Conservation (phyloP, 1,140 invertebrate species). For the Brachionus angularis region DNA sequence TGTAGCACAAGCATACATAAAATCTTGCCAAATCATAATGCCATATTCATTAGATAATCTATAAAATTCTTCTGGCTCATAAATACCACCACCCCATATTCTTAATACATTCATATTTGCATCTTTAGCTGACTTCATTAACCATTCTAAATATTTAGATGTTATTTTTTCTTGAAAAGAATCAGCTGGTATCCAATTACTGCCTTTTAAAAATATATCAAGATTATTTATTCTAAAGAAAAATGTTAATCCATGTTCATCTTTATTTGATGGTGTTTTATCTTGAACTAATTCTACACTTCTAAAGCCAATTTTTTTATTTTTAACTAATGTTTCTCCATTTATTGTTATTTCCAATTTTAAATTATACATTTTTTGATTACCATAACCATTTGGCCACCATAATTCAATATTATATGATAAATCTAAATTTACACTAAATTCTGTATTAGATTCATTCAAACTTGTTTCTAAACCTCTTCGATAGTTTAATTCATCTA, state of each 20-base stretch:
- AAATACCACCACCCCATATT: slow-evolving; percentile 85
- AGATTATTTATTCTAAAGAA: slow-evolving; percentile 81
- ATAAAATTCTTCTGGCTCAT: slow-evolving; percentile 73
- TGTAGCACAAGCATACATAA: slow-evolving; percentile 95
- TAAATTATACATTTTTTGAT: slow-evolving; percentile 72
- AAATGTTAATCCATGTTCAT: slow-evolving; percentile 64
- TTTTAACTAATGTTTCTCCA: slow-evolving; percentile 50
- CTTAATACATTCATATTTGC: slow-evolving; percentile 87
- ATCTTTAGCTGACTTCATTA: slow-evolving; percentile 70
- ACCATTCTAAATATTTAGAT: slow-evolving; percentile 52
- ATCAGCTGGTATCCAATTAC: slow-evolving; percentile 88
- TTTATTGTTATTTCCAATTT: slow-evolving; percentile 58
- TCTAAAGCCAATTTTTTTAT: slow-evolving; percentile 73
- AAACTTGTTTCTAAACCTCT: not conserved
- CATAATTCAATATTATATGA: slow-evolving; percentile 61
- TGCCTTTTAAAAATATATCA: slow-evolving; percentile 87
- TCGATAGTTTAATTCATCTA: slow-evolving; percentile 4
- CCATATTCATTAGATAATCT: slow-evolving; percentile 62
- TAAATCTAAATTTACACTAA: not conserved
- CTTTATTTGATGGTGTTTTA: not conserved
- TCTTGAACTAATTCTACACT: slow-evolving; percentile 68
- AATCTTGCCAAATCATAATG: slow-evolving; percentile 63
- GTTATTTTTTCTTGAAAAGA: slow-evolving; percentile 74
- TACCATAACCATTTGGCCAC: slow-evolving; percentile 92
- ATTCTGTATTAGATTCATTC: not conserved